These are phyloP conservation scores for Microhierax caerulescens DNA, from an alignment of 2,797 vertebrate species.

Conservation along the genomic window DNA sequence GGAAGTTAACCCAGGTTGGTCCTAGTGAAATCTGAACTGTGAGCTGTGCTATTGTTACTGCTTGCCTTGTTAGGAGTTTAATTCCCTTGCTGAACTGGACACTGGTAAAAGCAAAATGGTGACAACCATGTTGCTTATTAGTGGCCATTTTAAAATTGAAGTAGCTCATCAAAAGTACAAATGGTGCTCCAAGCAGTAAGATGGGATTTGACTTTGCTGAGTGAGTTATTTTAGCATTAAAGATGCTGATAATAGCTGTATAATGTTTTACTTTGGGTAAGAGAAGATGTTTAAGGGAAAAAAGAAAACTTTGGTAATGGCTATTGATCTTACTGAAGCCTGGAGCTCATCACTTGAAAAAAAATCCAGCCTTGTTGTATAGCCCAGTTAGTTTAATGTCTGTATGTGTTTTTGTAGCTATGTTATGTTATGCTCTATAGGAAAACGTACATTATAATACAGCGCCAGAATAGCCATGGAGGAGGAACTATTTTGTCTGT, in stretches of 20 bases:
- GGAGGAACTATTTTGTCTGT: neutral
- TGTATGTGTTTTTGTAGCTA: neutral
- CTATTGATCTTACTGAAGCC: neutral
- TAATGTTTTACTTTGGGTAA: neutral
- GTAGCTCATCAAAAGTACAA: neutral
- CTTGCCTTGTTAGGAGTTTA: neutral
- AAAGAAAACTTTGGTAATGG: neutral
- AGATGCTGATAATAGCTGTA: neutral
- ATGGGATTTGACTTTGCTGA: neutral
- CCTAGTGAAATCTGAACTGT: neutral
- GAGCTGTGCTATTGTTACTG: neutral
- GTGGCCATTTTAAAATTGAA: neutral
- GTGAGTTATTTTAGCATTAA: neutral
- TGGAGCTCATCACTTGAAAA: neutral
- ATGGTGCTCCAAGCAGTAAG: neutral
- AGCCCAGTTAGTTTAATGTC: neutral
- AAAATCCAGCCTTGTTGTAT: neutral
- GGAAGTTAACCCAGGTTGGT: conserved; percentile 93
- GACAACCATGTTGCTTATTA: neutral
- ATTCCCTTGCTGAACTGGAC: neutral
- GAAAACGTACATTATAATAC: neutral
- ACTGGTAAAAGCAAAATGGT: neutral
- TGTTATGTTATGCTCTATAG: neutral
- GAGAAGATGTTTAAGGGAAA: neutral
- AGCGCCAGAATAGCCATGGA: neutral